Base-by-base conservation (phyloP, 1,140 invertebrate genomes). In the Portunus trituberculatus region DNA sequence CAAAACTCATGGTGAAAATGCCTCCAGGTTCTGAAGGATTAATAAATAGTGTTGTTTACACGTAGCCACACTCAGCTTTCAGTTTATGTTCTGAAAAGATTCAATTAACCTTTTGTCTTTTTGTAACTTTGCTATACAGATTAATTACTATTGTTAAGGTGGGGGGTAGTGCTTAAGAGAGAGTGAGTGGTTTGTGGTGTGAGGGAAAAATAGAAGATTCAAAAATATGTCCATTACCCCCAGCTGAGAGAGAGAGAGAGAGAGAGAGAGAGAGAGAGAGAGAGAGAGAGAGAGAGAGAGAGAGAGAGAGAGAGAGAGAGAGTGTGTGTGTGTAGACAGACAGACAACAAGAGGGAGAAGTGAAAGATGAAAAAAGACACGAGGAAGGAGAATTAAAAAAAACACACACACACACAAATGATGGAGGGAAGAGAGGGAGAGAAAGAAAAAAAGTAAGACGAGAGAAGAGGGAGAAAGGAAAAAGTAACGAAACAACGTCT, bases 271-370 rank as follows among this genome's bases (percentile, higher is more conserved):
- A 88, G 86, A 84, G 83, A 87, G 28, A 87, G 84, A 87, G 84
- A 87, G 28, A 87, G 84, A 87, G 84, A 87, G 84, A 87, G 84
- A 87, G 84, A 87, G 28, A 32, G 88, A 87, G 84, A 84, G 28
- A 84, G 84, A 87, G 31, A 87, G 84, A 87, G 31, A 87, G 84
- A 87, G 31, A 32, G 84, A 87, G 31, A 87, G 84, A 87, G 31
- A 87, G 39, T 25, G n/a, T 25, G 39, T 4, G 28, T 12, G 32
- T 10, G 59, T 10, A 87, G 28, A 87, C 4, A 29, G 84, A 87
- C 14, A 87, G 84, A 89, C 32, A 89, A 39, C 16, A 10, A 90
- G 16, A 48, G 45, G 48, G 88, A 87, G 84, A 32, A 28, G 39
- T 0, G n/a, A 31, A 39, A 28, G 39, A 45, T 28, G 45, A 28